These are phyloP conservation scores for Aleiodes leptofemur DNA, from an alignment of 2,888 invertebrate species.

Conservation along the genomic window DNA sequence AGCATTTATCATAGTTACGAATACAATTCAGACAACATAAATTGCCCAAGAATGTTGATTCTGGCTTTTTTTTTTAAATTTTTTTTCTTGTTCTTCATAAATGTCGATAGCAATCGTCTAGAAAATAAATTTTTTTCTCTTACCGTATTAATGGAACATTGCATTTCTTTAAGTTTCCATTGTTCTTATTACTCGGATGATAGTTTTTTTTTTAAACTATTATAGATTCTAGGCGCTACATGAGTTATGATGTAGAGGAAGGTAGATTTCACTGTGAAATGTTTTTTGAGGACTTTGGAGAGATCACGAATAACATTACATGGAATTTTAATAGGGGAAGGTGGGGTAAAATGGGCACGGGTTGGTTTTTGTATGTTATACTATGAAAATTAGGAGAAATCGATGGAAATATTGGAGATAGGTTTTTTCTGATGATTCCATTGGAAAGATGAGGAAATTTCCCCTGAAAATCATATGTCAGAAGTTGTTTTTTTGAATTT, in stretches of 20 bases:
- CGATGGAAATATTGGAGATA: too few species aligned
- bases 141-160: constrained; percentile 59
- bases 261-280: background rate
- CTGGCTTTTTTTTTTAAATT: constrained; percentile 11
- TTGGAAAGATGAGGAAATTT: too few species aligned
- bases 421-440: too few species aligned
- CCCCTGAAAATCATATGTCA: too few species aligned
- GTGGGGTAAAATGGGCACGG: too few species aligned
- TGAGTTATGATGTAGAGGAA: constrained; percentile 42
- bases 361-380: too few species aligned
- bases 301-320: too few species aligned
- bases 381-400: too few species aligned
- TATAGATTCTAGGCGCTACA: constrained; percentile 42
- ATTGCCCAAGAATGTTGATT: constrained; percentile 9
- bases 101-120: constrained; percentile 43
- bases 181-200: constrained; percentile 21
- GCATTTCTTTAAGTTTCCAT: constrained; percentile 30
- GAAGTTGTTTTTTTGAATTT: too few species aligned
- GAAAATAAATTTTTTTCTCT: constrained; percentile 66
- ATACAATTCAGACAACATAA: constrained; percentile 4
- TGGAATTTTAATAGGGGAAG: too few species aligned
- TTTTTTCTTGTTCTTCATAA: too few species aligned
- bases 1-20: constrained; percentile 44
- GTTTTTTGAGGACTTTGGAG: too few species aligned
- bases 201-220: constrained; percentile 36